These are phyloP conservation scores for Neodontobutis hainanensis DNA, from an alignment of 2,113 vertebrate species.

Conservation along the genomic window DNA sequence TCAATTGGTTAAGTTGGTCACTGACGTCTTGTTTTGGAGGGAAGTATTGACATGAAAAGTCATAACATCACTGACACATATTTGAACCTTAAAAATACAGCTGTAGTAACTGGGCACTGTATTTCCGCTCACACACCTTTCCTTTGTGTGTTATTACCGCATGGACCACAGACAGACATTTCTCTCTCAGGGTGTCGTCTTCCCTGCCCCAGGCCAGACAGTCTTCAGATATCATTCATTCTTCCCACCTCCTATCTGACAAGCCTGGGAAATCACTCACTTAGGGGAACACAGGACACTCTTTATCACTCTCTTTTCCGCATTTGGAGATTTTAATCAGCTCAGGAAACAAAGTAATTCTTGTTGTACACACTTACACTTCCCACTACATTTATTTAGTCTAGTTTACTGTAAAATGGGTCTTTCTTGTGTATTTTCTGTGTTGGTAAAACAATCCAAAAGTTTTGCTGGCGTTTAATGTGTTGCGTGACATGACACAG, in stretches of 20 bases:
- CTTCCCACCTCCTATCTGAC: conserved; percentile 34
- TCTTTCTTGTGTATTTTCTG: background rate
- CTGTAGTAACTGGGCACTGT: background rate
- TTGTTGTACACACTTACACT: background rate
- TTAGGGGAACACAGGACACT: conserved; percentile 21
- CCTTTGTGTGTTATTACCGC: conserved; percentile 2
- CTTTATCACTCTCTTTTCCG: conserved; percentile 22
- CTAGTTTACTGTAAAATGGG: background rate
- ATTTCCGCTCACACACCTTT: background rate
- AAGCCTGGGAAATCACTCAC: conserved; percentile 60
- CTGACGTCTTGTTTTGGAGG: too few species aligned
- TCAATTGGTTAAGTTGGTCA: too few species aligned
- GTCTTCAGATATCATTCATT: conserved; percentile 44
- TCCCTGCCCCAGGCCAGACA: conserved; percentile 53
- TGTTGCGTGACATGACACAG: background rate
- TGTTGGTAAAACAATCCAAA: background rate
- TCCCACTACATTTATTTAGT: background rate
- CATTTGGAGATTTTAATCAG: conserved; percentile 23
- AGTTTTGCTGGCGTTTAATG: background rate
- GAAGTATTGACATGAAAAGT: too few species aligned
- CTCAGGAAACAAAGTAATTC: conserved; percentile 12
- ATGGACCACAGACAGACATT: conserved; percentile 26
- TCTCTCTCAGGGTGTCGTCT: conserved; percentile 70
- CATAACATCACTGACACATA: background rate
- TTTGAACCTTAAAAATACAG: background rate